Percentiles rank a stretch among this genome's conserved stretches.
Conservation (phyloP, 2,888 invertebrate species). For the Pterobdella sp. region DNA sequence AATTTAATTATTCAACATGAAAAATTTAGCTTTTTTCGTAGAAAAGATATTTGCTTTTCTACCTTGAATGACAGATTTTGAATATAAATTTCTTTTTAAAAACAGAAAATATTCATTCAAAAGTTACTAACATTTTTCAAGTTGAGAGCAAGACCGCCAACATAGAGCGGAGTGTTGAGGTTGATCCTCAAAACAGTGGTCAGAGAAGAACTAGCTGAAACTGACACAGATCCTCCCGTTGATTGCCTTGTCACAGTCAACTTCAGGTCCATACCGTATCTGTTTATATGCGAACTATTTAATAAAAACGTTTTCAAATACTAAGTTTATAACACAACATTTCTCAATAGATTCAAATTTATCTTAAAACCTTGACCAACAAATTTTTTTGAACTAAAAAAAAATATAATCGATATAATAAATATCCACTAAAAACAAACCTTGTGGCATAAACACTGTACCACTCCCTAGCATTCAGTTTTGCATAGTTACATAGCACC, state of each 20-base stretch:
- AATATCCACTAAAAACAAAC: conserved; percentile 31
- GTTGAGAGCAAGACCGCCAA: conserved; percentile 37
- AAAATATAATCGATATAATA: background rate
- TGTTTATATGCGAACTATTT: conserved; percentile 23
- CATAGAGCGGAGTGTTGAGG: conserved; percentile 35
- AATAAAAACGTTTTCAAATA: background rate
- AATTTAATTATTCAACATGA: no score
- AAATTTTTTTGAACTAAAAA: background rate
- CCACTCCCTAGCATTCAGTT: conserved; percentile 39
- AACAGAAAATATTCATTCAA: no score
- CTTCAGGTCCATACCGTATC: conserved; percentile 39
- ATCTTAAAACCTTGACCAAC: background rate
- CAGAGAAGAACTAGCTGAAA: background rate
- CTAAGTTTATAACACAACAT: background rate
- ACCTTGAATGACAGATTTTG: no score
- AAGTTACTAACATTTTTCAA: conserved; percentile 14
- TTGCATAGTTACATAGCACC: conserved; percentile 33
- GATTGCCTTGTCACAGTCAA: conserved; percentile 38
- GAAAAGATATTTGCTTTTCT: no score
- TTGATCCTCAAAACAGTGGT: conserved; percentile 24
- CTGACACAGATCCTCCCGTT: conserved; percentile 38
- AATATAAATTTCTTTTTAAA: no score
- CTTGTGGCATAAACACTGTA: conserved; percentile 39
- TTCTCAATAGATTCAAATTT: background rate
- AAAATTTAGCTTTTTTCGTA: no score